These are phyloP conservation scores for Drosophila tsacasi DNA, from an alignment of 1,140 invertebrate genomes.

Conservation along the genomic window DNA sequence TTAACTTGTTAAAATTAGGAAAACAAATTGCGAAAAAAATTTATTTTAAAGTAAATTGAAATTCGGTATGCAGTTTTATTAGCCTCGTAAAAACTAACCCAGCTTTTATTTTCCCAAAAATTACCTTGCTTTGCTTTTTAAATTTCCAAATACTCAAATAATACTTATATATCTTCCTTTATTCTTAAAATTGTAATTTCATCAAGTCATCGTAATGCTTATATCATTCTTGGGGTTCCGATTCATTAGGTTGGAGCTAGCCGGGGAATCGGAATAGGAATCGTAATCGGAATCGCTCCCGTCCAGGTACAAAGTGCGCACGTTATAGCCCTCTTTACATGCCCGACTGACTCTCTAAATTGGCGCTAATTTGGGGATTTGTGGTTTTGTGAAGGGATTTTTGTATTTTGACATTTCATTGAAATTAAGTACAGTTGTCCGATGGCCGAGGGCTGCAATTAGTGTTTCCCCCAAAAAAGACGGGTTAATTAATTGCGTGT, in stretches of 20 bases:
- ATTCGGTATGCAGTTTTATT: no score
- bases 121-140: no score
- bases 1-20: no score
- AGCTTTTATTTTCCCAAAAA: no score
- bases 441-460: conserved; percentile 18
- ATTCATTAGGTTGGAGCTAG: conserved; percentile 27
- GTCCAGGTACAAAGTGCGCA: conserved; percentile 43
- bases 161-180: background rate
- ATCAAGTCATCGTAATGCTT: conserved; percentile 15
- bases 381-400: conserved; percentile 12
- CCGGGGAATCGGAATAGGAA: conserved; percentile 7
- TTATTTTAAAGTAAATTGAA: no score
- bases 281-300: conserved; percentile 25
- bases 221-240: conserved; percentile 31
- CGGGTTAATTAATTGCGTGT: conserved; percentile 42
- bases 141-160: no score
- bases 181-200: background rate
- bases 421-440: conserved; percentile 43
- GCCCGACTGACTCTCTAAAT: conserved; percentile 46
- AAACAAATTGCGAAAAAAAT: no score
- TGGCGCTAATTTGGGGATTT: conserved; percentile 21
- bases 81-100: no score
- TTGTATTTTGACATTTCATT: conserved; percentile 42
- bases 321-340: conserved; percentile 42
- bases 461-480: conserved; percentile 18